Evolutionary conservation across 2,113 vertebrate species (phyloP), one percentile per base, ranked within the genome.

Genomic region (Aleadryas rufinucha): DNA sequence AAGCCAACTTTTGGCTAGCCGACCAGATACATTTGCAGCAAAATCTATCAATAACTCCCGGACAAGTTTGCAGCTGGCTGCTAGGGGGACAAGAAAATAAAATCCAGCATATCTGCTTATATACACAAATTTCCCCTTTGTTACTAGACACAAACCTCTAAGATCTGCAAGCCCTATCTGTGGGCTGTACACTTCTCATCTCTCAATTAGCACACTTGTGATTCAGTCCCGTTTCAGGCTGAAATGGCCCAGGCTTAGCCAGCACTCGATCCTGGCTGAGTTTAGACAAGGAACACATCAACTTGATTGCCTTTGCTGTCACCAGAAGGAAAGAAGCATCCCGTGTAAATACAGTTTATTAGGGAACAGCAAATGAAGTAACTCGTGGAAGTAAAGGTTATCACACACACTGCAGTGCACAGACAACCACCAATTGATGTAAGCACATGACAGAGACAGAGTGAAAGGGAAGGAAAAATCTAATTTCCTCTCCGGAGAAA

Each of bases 401-500:
- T 84, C 81, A 31, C 4, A 19, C 2, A 10, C 42, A 23, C 37
- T 1, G 7, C 59, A 33, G 84, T 15, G 64, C 89, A 81, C 45
- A 41, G 64, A 33, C 52, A 85, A 27, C 49, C 5, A 10, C 54
- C 85, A 95, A 26, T 7, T 56, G 68, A 81, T 91, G 63, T 37
- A 79, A 97, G 64, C 60, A 26, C 56, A 79, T n/a, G 84, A 74
- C 81, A 81, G 92, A 75, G 86, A 94, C 72, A 71, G 49, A 93
- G 41, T 72, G 59, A 64, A 93, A 81, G 39, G 59, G 52, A 88
- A 93, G 80, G 72, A 92, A 90, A 93, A 95, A 96, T 83, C 88
- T 93, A 63, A 95, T 95, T 95, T 93, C 71, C 82, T 52, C 61
- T 65, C 83, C 65, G 44, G 41, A 95, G 89, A 97, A 96, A 96